Base-by-base conservation (phyloP, 2,113 vertebrate genomes). In the Sylvietta virens region DNA sequence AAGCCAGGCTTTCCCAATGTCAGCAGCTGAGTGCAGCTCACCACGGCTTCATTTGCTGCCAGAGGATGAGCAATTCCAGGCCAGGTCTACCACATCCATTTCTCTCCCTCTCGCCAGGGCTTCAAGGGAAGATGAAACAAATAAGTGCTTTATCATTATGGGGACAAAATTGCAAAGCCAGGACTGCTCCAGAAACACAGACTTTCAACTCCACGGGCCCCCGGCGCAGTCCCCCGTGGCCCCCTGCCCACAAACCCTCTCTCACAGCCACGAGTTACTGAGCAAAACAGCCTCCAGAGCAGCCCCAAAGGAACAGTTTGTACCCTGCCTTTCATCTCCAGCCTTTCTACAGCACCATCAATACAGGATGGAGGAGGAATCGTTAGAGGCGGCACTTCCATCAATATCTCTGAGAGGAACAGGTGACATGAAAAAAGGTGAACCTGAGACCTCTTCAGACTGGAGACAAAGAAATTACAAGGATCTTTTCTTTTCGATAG, bases 381-480 rank as follows among this genome's bases (percentile, higher is more conserved):
- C 44, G 7, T 96, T 95, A 96, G 88, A 90, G 90, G 82, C 54
- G 11, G 82, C 90, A 64, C 93, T 95, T 95, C 79, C 85, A 90
- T 96, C 96, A 90, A 92, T 95, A 97, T 40, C 76, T 78, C 88
- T 71, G 81, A 93, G 86, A 95, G 87, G 71, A 95, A 64, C 64
- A 94, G 93, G 80, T 83, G 83, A 92, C 85, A 45, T 67, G 74
- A 94, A 78, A 62, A 95, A 97, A 88, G 90, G 88, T 86, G 90
- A 95, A 93, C 88, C 88, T 7, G 37, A 93, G 79, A 84, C 92
- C 88, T 93, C 90, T 90, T 86, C 88, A 74, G 85, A 60, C 61
- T 27, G 44, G 60, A 97, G 79, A 95, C 88, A 95, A 94, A 94
- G 94, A 84, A 94, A 94, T 96, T 92, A 96, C 92, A 93, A 73